phyloP scores from a whole-genome alignment of 2,113 vertebrate species.

The Entomyzon cyanotis region DNA sequence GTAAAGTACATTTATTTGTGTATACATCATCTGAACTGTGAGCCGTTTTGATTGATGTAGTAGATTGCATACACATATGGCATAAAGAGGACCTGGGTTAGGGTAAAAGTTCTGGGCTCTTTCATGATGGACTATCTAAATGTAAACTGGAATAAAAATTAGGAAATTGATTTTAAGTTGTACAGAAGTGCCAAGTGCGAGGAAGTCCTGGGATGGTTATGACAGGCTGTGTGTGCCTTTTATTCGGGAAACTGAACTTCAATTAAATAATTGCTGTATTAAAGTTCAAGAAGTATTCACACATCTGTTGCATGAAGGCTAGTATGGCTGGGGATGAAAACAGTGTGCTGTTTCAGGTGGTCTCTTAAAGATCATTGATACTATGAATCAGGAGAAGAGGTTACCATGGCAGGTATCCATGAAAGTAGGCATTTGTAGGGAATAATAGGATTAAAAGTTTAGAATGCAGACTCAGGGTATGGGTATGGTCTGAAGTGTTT shows the following conservation, averaged over 20 bases:
- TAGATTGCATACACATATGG: conserved; percentile 15
- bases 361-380: not conserved
- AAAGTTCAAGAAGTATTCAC: not conserved
- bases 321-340: not conserved
- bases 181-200: not conserved
- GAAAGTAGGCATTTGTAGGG: not conserved
- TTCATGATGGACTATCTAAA: not conserved
- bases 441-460: not conserved
- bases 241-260: not conserved
- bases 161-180: not conserved
- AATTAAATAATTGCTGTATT: not conserved
- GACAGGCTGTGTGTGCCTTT: not conserved
- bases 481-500: not conserved
- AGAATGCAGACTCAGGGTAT: not conserved
- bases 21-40: conserved; percentile 11
- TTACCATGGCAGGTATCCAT: not conserved
- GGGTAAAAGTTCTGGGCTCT: not conserved
- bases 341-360: not conserved
- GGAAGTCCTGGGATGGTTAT: not conserved
- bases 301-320: not conserved
- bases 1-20: conserved; percentile 46
- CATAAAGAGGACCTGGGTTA: not conserved
- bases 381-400: not conserved
- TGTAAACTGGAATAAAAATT: conserved; percentile 21
- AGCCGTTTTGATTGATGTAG: conserved; percentile 24